phyloP scores from a whole-genome alignment of 2,797 vertebrate genomes.

The Anguilla megastoma region DNA sequence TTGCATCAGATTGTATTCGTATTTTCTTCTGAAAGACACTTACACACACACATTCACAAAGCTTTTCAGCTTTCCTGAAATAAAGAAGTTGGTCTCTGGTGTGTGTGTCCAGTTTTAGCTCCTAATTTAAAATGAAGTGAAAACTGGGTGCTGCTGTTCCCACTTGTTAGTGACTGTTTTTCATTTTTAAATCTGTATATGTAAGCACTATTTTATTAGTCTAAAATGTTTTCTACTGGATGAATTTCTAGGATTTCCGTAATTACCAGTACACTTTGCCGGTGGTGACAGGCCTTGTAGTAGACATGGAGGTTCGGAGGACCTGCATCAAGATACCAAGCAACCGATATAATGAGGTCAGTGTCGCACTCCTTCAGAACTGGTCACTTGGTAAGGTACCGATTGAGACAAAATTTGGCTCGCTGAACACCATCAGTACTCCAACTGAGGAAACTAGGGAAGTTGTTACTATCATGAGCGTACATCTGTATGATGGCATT shows the following conservation, averaged over 20 bases:
- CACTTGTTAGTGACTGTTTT: background rate
- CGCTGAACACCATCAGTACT: background rate
- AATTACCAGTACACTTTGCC: slow-evolving; percentile 98
- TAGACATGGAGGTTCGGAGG: slow-evolving; percentile 98
- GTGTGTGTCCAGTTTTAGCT: background rate
- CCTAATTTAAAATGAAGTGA: background rate
- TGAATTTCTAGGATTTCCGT: slow-evolving; percentile 86
- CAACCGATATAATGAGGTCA: slow-evolving; percentile 95
- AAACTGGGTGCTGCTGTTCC: background rate
- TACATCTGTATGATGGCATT: background rate
- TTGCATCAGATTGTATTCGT: background rate
- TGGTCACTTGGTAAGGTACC: background rate
- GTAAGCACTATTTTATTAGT: background rate
- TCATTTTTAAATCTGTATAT: background rate
- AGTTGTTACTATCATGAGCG: background rate
- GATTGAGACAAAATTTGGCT: background rate
- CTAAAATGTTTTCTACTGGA: background rate
- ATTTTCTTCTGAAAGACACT: background rate
- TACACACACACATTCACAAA: background rate
- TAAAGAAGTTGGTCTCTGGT: background rate
- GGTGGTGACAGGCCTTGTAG: slow-evolving; percentile 90
- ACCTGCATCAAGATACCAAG: slow-evolving; percentile 98
- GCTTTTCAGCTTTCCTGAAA: background rate
- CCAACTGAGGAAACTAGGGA: background rate
- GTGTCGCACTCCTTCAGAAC: background rate